Conservation (phyloP, 2,888 invertebrate genomes). For the Axea sp. region DNA sequence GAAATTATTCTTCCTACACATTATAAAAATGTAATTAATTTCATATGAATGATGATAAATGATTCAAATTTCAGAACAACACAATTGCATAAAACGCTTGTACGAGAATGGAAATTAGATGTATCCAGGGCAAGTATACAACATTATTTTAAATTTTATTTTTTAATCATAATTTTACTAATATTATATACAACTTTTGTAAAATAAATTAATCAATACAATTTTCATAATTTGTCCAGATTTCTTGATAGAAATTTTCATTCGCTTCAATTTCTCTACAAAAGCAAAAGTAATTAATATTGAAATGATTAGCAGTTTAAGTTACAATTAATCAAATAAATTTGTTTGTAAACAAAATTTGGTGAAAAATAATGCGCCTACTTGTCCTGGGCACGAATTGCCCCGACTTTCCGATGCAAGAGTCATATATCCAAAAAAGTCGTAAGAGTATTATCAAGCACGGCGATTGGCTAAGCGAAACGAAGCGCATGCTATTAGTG, state of each 20-base stretch:
- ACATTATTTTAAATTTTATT: background rate
- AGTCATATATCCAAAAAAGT: constrained; percentile 33
- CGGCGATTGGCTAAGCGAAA: constrained; percentile 51
- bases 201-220: too few relatives aligned
- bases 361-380: background rate
- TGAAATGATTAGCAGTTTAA: too few relatives aligned
- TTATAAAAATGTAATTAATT: constrained; percentile 49
- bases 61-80: constrained; percentile 55
- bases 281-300: too few relatives aligned
- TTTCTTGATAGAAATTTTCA: too few relatives aligned
- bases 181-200: too few relatives aligned
- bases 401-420: constrained; percentile 35
- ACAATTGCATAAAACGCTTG: background rate
- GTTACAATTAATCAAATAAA: too few relatives aligned
- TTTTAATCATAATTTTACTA: background rate
- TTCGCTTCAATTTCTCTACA: too few relatives aligned
- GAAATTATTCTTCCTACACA: background rate
- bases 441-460: constrained; percentile 44
- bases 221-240: too few relatives aligned
- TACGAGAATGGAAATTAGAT: constrained; percentile 11
- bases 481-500: constrained; percentile 78
- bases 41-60: constrained; percentile 11
- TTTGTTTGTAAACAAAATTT: background rate
- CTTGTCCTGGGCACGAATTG: constrained; percentile 44
- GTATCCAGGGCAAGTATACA: constrained; percentile 17